Conservation (phyloP, 2,888 invertebrate species). For the Brenthis ino region DNA sequence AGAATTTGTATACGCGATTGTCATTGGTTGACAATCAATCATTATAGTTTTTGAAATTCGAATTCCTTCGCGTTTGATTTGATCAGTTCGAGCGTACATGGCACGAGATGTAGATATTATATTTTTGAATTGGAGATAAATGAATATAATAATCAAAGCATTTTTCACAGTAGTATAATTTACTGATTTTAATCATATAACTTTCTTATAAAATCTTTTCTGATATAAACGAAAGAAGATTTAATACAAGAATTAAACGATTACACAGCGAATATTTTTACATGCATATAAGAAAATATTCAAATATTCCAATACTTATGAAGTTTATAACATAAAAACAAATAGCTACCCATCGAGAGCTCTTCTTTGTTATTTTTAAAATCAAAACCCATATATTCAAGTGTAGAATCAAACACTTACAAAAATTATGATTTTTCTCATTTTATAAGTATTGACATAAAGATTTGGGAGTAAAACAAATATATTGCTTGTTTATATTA, state of each 20-base stretch:
- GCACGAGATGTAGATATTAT: conserved; percentile 46
- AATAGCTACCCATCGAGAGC: conserved; percentile 21
- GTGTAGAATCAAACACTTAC: conserved; percentile 60
- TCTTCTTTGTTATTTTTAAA: conserved; percentile 51
- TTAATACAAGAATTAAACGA: not conserved
- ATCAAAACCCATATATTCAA: conserved; percentile 38
- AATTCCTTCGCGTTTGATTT: conserved; percentile 70
- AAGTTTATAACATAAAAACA: conserved; percentile 16
- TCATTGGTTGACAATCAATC: conserved; percentile 81
- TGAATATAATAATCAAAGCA: conserved; percentile 16
- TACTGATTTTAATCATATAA: not conserved
- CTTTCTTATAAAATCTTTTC: not conserved
- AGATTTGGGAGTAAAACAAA: conserved; percentile 52
- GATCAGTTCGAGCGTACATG: conserved; percentile 55
- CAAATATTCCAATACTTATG: conserved; percentile 5
- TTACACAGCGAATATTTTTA: conserved; percentile 1
- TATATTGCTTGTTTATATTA: conserved; percentile 30
- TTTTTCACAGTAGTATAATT: conserved; percentile 13
- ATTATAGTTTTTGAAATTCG: conserved; percentile 77
- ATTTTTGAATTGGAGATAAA: conserved; percentile 17
- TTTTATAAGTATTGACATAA: conserved; percentile 60
- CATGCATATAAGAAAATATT: not conserved
- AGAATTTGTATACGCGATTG: conserved; percentile 78
- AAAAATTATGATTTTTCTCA: conserved; percentile 58
- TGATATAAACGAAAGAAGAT: not conserved